These are phyloP conservation scores for Sterrhoptilus dennistouni DNA, from an alignment of 2,113 vertebrate genomes.

Conservation along the genomic window DNA sequence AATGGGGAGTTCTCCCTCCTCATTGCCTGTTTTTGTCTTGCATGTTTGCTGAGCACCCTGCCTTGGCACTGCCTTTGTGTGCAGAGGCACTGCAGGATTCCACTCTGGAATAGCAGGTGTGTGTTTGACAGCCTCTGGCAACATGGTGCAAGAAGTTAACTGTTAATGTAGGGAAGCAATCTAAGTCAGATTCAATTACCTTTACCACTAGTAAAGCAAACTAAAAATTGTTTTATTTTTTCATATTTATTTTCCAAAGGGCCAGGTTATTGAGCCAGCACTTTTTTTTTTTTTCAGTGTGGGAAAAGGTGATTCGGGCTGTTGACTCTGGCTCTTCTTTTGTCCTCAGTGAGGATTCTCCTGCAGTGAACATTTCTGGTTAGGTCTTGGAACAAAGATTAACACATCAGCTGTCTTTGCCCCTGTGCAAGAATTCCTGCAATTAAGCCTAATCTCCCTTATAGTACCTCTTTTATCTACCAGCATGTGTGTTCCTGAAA, in stretches of 20 bases:
- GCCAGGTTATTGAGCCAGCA: not conserved
- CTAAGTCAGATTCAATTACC: not conserved
- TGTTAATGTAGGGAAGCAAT: not conserved
- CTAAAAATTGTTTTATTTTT: not conserved
- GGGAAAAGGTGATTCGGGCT: not conserved
- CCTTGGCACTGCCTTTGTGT: not conserved
- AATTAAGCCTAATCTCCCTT: not conserved
- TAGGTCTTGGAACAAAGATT: not conserved
- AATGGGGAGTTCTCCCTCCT: not conserved
- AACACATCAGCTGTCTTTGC: not conserved
- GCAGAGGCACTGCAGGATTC: not conserved
- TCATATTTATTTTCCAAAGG: not conserved
- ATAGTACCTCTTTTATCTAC: not conserved
- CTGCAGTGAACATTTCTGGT: not conserved
- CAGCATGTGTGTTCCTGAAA: not conserved
- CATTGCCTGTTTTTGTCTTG: rapidly evolving
- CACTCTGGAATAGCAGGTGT: not conserved
- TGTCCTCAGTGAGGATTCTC: not conserved
- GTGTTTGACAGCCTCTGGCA: not conserved
- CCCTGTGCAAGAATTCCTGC: not conserved
- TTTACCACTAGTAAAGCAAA: not conserved
- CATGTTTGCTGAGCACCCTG: not conserved
- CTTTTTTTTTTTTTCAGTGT: not conserved
- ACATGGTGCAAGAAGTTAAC: not conserved
- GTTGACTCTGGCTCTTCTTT: not conserved